Conservation (phyloP, 2,888 invertebrate species). For the Vandiemenella viatica region DNA sequence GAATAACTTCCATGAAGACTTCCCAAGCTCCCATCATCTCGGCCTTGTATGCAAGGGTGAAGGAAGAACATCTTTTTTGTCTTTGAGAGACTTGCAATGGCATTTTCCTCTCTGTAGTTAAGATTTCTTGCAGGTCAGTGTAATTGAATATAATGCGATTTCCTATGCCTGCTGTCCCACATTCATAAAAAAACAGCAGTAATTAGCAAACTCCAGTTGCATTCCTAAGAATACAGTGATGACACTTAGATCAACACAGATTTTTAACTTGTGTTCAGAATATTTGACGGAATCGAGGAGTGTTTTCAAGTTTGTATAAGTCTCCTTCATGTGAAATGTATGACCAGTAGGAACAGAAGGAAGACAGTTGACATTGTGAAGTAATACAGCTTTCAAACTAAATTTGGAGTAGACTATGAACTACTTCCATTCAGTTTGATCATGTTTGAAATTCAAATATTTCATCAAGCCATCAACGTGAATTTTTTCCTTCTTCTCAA, state of each 20-base stretch:
- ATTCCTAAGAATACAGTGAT: conserved; percentile 13
- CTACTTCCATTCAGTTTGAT: conserved; percentile 2
- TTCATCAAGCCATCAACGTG: not conserved
- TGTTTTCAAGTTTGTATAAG: conserved; percentile 12
- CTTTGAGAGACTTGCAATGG: not conserved
- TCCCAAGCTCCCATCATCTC: not conserved
- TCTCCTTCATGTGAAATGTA: conserved; percentile 14
- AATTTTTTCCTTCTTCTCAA: not conserved
- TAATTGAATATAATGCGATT: not conserved
- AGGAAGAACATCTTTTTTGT: not conserved
- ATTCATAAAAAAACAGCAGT: conserved; percentile 14
- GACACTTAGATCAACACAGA: conserved; percentile 18
- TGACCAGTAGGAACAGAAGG: conserved; percentile 13
- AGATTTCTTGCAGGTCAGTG: not conserved
- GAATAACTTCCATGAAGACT: not conserved
- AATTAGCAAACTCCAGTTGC: conserved; percentile 16
- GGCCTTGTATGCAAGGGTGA: not conserved
- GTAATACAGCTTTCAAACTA: conserved; percentile 3
- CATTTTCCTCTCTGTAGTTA: not conserved
- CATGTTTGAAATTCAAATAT: conserved; percentile 1
- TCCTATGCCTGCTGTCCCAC: not conserved
- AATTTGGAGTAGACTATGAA: not conserved
- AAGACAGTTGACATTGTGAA: conserved; percentile 1
- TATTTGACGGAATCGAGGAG: conserved; percentile 14
- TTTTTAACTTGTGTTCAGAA: conserved; percentile 12